Base-by-base conservation (phyloP, 2,888 invertebrate species). In the Melieria crassipennis region DNA sequence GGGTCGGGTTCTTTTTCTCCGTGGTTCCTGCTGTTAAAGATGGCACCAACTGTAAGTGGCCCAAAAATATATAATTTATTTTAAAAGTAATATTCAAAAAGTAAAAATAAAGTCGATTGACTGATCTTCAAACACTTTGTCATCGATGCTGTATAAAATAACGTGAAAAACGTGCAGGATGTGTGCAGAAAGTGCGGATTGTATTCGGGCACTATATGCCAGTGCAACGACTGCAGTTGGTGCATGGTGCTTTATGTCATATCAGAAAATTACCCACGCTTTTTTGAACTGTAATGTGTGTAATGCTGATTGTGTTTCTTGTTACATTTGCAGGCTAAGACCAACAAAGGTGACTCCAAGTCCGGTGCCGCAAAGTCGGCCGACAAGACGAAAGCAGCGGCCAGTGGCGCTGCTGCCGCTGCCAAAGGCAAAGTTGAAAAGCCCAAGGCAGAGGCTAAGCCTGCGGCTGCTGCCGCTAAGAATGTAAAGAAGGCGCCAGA, bases 31-130 rank as follows among this genome's bases (percentile, higher is more conserved):
- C 79, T 79, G 79, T 78, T 77, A 76, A 86, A 84, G 81, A 87
- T 87, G 87, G 87, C 87, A 82, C 87, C 87, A 74, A 85, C 86
- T 77, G 87, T 87, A 82, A 87, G 87, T 84, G 76, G 75, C 70
- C 47, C 5, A 2, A 47, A 80, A 76, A 80, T 79, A 46, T 67
- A 3, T 45, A 71, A 67, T 56, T 47, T 46, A 58, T 60, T 3
- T 42, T 9, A 47, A 13, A 47, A 4, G 6, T 42, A 62, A 57
- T 42, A 10, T 56, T n/a, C 55, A 63, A 69, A 63, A 62, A 47
- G 9, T 1, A 2, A 13, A 57, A 48, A 42, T 9, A 47, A 56
- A 47, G 4, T 16, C n/a, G 7, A 16, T n/a, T 57, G 11, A 50
- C 30, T 30, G 9, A 9, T 47, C 47, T 13, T 5, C 7, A 47